phyloP scores from a whole-genome alignment of 2,888 invertebrate genomes.

The Protodeltote pygarga region DNA sequence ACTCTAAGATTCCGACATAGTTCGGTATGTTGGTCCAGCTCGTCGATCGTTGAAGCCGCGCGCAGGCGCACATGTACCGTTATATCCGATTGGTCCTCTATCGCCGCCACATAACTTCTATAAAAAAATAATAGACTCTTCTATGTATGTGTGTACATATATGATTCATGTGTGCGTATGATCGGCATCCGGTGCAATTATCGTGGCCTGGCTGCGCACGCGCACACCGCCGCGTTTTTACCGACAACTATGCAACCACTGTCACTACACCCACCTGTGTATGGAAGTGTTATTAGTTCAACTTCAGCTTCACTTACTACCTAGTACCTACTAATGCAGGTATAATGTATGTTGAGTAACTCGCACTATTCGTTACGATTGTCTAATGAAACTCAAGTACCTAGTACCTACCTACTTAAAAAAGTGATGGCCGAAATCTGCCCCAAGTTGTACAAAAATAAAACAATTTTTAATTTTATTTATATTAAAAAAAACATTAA shows the following conservation, averaged over 20 bases:
- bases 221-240: constrained; percentile 37
- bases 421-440: too few species aligned
- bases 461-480: too few species aligned
- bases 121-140: constrained; percentile 13
- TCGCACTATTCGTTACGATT: too few species aligned
- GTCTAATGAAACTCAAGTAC: too few species aligned
- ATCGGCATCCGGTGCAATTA: constrained; percentile 49
- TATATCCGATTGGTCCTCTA: constrained; percentile 23
- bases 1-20: too few species aligned
- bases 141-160: not conserved
- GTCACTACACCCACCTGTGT: constrained; percentile 11
- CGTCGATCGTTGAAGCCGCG: constrained; percentile 8
- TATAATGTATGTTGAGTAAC: not conserved
- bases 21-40: too few species aligned
- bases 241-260: constrained; percentile 9
- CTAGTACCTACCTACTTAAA: too few species aligned
- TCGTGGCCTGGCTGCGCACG: constrained; percentile 28
- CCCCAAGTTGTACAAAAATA: too few species aligned
- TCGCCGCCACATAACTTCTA: constrained; percentile 15
- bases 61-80: constrained; percentile 28
- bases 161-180: constrained; percentile 19
- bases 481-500: too few species aligned
- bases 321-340: not conserved
- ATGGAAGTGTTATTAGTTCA: not conserved
- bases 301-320: not conserved